Conservation (phyloP, 64 coral and sea anemone genomes). For the Montipora capricornis region DNA sequence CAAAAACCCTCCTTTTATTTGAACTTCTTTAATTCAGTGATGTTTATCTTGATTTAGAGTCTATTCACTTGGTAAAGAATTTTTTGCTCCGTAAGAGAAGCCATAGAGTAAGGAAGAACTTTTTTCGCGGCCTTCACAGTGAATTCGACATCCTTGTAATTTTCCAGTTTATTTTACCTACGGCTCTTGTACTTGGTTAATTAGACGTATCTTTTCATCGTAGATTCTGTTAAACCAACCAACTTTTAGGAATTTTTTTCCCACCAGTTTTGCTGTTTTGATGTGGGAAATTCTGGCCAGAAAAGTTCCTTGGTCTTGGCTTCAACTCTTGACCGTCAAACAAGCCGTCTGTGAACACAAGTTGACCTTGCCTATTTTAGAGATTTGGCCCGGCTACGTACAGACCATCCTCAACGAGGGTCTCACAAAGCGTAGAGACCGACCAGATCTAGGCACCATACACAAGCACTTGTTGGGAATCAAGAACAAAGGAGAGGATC, state of each 20-base stretch:
- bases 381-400: slow-evolving; percentile 76
- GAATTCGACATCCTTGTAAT: too few species aligned
- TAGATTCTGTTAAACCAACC: too few species aligned
- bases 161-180: too few species aligned
- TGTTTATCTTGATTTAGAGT: too few species aligned
- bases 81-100: too few species aligned
- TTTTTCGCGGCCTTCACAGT: too few species aligned
- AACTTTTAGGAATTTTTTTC: background rate
- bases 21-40: too few species aligned
- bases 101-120: too few species aligned
- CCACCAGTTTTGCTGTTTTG: slow-evolving; percentile 77
- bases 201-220: background rate
- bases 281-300: slow-evolving; percentile 92
- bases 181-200: too few species aligned
- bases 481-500: slow-evolving; percentile 10
- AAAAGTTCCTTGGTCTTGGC: slow-evolving; percentile 85
- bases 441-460: slow-evolving; percentile 51
- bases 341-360: slow-evolving; percentile 36
- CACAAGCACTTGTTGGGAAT: slow-evolving; percentile 11
- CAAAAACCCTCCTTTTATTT: too few species aligned
- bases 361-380: slow-evolving; percentile 59
- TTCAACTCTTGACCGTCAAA: slow-evolving; percentile 49
- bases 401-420: slow-evolving; percentile 62
- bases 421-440: slow-evolving; percentile 15
- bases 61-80: too few species aligned